Evolutionary conservation across 1,140 invertebrate species (phyloP), one percentile per base, ranked within the genome.

Genomic region (Lordiphosa clarofinis): DNA sequence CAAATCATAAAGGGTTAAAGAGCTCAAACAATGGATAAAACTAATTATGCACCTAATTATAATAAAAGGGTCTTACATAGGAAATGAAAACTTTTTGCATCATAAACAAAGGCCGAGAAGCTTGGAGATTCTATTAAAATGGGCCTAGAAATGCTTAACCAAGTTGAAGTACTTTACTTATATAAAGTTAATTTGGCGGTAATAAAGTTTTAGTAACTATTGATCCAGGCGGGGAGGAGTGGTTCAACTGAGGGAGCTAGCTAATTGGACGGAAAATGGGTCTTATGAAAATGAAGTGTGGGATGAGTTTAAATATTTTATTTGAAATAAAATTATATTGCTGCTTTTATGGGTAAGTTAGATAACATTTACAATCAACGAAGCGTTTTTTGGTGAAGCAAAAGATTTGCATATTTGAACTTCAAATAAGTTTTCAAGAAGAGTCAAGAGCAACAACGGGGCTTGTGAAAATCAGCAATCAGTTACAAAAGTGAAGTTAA

Each of bases 171-270:
- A 59, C 64, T 67, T 65, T 37, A 52, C 66, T 69, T 55, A 47
- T 57, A 46, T 9, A 39, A 61, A 49, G 52, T 56, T 61, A 69
- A 69, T 69, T 69, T 69, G 57, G 65, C 65, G 49, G 56, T 69
- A 69, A 69, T 69, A 69, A 69, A 69, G 65, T 69, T 69, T 69
- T 28, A 66, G 35, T 40, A 69, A 69, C 66, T 69, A 69, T 69
- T 38, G 38, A 52, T 31, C 55, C 47, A 36, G 31, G 10, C 36
- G 13, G n/a, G 10, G 12, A 8, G 31, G 11, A 5, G 28, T 3
- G 12, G 4, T 11, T 4, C 0, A 3, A 24, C 0, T 3, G 8
- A 11, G 2, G 15, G 24, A 60, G 56, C 55, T 28, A 48, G 58
- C 64, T 68, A 68, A 68, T 69, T 68, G 59, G 65, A 43, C 40